Base-by-base conservation (phyloP, 30 jellyfish, hydroid and myxozoan genomes). In the Mastigias papua region DNA sequence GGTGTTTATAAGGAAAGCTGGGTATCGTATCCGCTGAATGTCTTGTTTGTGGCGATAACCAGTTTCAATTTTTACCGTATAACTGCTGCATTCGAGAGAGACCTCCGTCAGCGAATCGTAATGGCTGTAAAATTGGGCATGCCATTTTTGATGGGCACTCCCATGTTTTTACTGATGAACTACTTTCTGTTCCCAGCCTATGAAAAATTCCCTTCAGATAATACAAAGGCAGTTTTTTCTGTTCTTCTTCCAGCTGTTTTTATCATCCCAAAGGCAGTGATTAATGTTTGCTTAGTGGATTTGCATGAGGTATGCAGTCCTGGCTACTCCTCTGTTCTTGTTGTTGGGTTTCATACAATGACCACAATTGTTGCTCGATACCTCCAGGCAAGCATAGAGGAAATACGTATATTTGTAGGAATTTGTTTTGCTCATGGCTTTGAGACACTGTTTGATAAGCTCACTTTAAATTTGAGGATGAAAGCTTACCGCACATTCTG, bases 341-440 rank as follows among this genome's bases (percentile, higher is more conserved):
- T 61, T 22, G 83, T 85, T 37, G 94, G 88, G 7, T 85, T 72
- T 62, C 94, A 85, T 66, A 73, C 88, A 22, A 62, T 57, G 54
- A 62, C 82, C 0, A 50, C 80, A 2, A 73, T 85, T 42, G 48
- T 72, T 27, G 76, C 88, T 19, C 74, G 94, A 30, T 73, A 33
- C 66, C 83, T 73, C 1, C 94, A 85, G 16, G 94, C 94, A 15
- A 85, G 73, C 63, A 60, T 72, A 34, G 94, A 85, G 25, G 34
- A 34, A 3, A 34, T 62, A 1, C 64, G 50, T 23, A 34, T 85
- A 10, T 85, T 85, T 78, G 64, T 64, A 34, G 64, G 50, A 22
- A 69, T 85, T 19, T 72, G 94, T 32, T 10, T 85, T 66, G 87
- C 42, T 48, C 94, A 85, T 62, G 94, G 86, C 0, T 34, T 85